Evolutionary conservation across 2,888 invertebrate species (phyloP), one percentile per base, ranked within the genome.

Genomic region (Brenthis hecate): DNA sequence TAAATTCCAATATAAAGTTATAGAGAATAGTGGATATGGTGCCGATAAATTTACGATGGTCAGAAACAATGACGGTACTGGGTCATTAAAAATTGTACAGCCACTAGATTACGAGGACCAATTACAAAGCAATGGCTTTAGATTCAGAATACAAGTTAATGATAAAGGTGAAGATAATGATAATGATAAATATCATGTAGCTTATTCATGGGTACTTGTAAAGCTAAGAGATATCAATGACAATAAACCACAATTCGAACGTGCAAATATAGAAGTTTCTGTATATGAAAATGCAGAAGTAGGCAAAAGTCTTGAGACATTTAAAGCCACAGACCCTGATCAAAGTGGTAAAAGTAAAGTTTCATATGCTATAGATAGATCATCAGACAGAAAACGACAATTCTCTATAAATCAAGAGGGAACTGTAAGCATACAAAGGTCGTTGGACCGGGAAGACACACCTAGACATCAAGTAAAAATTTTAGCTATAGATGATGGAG

Each of bases 11-110:
- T 98, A 98, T 85, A 98, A 98, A 93, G 97, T 97, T 56, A 96
- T 98, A 80, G 98, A 98, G 88, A 98, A 97, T 89, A 98, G 97
- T 84, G 98, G 98, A 64, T 98, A 98, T 85, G 98, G 98, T 71
- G 98, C 98, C 71, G 98, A 98, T 90, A 98, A 98, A 87, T 98
- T 98, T 88, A 98, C 98, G 47, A 98, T 98, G 98, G 98, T 98
- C 67, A 94, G 98, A 72, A 98, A 98, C 89, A 98, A 98, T 87
- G 98, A 98, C 85, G 98, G 98, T 58, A 98, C 98, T 0, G 98
- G 98, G 16, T 98, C 98, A 0, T 92, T 98, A 77, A 98, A 98
- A 93, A 98, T 98, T 78, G 98, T 98, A 55, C 98, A 99, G 88
- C 98, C 98, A 32, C 93, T 99, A 77, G 99, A 99, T 91, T 99